phyloP scores from a whole-genome alignment of 2,888 invertebrate species.

The Drosophila recens region DNA sequence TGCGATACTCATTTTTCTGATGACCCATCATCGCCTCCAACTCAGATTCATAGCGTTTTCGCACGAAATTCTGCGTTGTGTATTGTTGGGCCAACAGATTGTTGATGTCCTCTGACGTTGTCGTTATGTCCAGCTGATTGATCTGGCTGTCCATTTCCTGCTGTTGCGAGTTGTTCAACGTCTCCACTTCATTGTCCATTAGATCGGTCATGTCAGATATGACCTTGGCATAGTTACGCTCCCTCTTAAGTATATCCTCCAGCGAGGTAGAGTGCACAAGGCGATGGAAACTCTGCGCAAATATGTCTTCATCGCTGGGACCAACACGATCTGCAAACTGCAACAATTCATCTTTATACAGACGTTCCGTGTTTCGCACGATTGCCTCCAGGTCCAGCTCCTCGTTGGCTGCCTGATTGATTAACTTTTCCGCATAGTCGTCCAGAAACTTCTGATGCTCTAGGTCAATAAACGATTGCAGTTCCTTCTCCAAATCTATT shows the following conservation, averaged over 20 bases:
- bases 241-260: conserved; percentile 94
- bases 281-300: conserved; percentile 87
- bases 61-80: conserved; percentile 92
- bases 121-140: conserved; percentile 90
- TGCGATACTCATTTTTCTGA: conserved; percentile 93
- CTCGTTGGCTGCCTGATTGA: conserved; percentile 88
- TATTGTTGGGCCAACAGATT: conserved; percentile 92
- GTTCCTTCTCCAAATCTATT: conserved; percentile 70
- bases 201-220: conserved; percentile 90
- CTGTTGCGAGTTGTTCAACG: conserved; percentile 91
- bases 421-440: conserved; percentile 87
- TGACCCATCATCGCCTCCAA: conserved; percentile 93
- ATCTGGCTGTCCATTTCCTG: conserved; percentile 95
- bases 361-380: conserved; percentile 92
- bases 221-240: conserved; percentile 93
- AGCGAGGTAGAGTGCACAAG: conserved; percentile 94
- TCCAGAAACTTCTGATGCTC: conserved; percentile 90
- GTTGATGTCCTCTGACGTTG: conserved; percentile 91
- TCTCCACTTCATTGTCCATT: conserved; percentile 90
- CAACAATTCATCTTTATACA: conserved; percentile 92
- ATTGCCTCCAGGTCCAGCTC: conserved; percentile 90
- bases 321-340: conserved; percentile 93
- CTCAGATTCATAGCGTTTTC: conserved; percentile 94
- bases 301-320: conserved; percentile 92
- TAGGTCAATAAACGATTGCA: conserved; percentile 88